Percentiles rank a stretch among this genome's conserved stretches.
Conservation (phyloP, 2,888 invertebrate species). For the Coelinius sp. region DNA sequence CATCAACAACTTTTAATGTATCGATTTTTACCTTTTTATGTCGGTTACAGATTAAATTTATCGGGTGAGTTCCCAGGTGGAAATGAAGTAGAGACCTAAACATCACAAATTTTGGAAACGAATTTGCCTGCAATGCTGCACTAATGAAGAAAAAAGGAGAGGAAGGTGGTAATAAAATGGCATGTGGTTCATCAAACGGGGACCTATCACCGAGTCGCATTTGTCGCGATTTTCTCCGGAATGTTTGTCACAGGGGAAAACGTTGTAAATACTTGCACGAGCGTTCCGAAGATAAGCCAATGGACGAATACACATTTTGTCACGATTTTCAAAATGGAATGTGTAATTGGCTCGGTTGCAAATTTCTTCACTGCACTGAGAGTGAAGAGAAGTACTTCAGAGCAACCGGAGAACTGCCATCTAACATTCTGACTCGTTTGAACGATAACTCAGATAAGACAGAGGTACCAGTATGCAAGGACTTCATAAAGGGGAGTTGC, state of each 20-base stretch:
- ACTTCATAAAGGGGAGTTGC: constrained; percentile 72
- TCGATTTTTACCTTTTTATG: background rate
- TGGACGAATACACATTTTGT: constrained; percentile 73
- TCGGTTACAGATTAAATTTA: constrained; percentile 5
- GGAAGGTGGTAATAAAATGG: constrained; percentile 49
- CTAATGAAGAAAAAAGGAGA: constrained; percentile 57
- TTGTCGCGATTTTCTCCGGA: constrained; percentile 75
- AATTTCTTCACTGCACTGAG: constrained; percentile 83
- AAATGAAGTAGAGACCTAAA: background rate
- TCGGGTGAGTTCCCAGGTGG: background rate
- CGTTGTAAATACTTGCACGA: constrained; percentile 74
- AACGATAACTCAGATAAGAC: constrained; percentile 65
- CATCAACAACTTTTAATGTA: background rate
- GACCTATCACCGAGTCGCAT: constrained; percentile 64
- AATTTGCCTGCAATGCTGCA: constrained; percentile 41
- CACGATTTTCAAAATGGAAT: constrained; percentile 82
- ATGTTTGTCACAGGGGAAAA: constrained; percentile 74
- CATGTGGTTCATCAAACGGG: constrained; percentile 55
- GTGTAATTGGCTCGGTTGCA: constrained; percentile 81
- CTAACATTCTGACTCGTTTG: constrained; percentile 69
- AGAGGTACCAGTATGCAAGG: constrained; percentile 72
- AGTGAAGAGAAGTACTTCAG: constrained; percentile 85
- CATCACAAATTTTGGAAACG: background rate
- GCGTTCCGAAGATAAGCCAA: constrained; percentile 65
- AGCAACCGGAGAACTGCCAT: constrained; percentile 80